Evolutionary conservation across 2,797 vertebrate genomes (phyloP), one percentile per base, ranked within the genome.

Genomic region (Hafferia zeledoni): DNA sequence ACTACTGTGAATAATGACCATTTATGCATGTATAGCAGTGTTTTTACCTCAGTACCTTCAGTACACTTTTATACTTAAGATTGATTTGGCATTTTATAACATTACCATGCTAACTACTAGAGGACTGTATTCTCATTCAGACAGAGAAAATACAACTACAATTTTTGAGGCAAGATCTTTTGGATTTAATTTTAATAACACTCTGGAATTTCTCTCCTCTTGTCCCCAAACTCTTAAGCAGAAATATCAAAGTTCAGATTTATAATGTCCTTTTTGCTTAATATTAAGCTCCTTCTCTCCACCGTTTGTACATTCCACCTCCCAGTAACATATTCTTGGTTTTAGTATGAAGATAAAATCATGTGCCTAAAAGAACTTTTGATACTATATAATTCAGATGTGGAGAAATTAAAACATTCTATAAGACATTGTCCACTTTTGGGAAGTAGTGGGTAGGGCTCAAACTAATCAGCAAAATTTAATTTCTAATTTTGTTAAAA

Each of bases 231-330:
- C 12, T 61, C 65, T 82, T 63, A 88, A 89, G 25, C 39, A 79
- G 49, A 92, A 94, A 94, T 81, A 43, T 50, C 37, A 69, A 65
- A 93, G 25, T 33, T 89, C 83, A 95, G n/a, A 33, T 4, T 59
- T 81, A 39, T 53, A 23, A 53, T 80, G 13, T 83, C 17, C 25
- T 87, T 64, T 52, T 83, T 70, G 35, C 18, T 57, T 85, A 77
- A 41, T 55, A 27, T 61, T 69, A 76, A 89, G 3, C 13, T 90
- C 49, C n/a, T 61, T 79, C 15, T 83, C 41, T 64, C 39, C 20
- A 43, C 12, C 17, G 25, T 60, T 72, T 9, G 2, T 41, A 18
- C 25, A 53, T 17, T 6, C 10, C 33, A 74, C 5, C 15, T 85
- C 27, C 15, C 15, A 37, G 2, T 43, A 91, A 67, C 25, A n/a